Evolutionary conservation across 2,797 vertebrate species (phyloP).

Genomic region (Parauchenoglanis ngamensis): DNA sequence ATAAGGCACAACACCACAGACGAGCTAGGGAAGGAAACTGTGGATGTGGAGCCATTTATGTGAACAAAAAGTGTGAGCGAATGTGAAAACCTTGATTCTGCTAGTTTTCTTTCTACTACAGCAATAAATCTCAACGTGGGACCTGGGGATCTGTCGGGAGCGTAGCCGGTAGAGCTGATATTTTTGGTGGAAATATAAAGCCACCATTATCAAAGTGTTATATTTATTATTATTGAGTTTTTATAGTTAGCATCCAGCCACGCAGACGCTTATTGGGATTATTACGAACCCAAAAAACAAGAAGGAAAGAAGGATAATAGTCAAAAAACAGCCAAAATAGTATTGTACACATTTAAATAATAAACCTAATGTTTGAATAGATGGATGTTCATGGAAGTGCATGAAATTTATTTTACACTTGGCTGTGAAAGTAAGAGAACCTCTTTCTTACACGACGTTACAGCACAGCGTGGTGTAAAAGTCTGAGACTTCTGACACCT

Average conservation of each 20-base stretch:
- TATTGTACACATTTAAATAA: background rate
- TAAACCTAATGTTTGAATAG: background rate
- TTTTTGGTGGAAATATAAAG: background rate
- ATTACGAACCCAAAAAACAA: background rate
- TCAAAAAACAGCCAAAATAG: background rate
- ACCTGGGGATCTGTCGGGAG: background rate
- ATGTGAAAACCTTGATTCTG: background rate
- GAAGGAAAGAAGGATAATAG: too few relatives aligned
- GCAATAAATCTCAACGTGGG: background rate
- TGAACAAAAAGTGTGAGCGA: background rate
- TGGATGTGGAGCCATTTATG: background rate
- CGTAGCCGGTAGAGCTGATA: too few relatives aligned
- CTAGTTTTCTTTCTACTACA: background rate
- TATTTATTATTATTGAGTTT: background rate
- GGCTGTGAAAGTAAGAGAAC: background rate
- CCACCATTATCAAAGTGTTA: background rate
- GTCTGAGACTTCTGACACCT: background rate
- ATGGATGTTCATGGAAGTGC: background rate
- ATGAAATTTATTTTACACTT: background rate
- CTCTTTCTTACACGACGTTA: background rate
- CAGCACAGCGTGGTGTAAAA: background rate
- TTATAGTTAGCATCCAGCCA: background rate
- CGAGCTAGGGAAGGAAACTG: background rate
- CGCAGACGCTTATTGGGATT: too few relatives aligned
- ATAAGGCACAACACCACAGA: constrained; percentile 15